Base-by-base conservation (phyloP, 1,140 invertebrate species). In the Danaus plexippus region DNA sequence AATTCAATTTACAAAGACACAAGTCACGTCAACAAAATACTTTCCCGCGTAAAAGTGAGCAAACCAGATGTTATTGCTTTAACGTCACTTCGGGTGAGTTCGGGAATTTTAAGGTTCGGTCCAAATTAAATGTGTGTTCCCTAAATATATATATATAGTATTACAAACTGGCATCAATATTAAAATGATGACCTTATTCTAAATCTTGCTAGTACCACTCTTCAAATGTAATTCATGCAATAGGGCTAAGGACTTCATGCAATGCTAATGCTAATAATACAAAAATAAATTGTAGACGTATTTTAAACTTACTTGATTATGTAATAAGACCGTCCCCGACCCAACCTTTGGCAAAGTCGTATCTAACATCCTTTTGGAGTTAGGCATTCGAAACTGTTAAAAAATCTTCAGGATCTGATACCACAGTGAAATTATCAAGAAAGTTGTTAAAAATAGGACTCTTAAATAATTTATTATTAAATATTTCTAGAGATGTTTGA, bases 281-380 rank as follows among this genome's bases (percentile, higher is more conserved):
- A 47, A 47, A 18, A 48, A 2, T n/a, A 55, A 42, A n/a, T 51
- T 22, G 11, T 43, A 49, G 40, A 15, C 41, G 18, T 2, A 22
- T 22, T 40, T 44, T 22, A 42, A 46, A 68, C 71, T 66, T 60
- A 81, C 78, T 44, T 44, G 61, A 67, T 42, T 68, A 73, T 42
- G 75, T 78, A 3, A 77, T 69, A 11, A 82, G 49, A 0, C 79
- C 75, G 44, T 82, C 71, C 2, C 77, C 78, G 18, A 79, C 59
- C 71, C 73, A 82, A 8, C 70, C 64, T 55, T 76, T 75, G 1
- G 72, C 72, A 42, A 79, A 74, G 11, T 76, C 64, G 42, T 78
- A 80, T 45, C 73, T 72, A 1, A 32, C 61, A 51, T 69, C 68
- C 47, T 79, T 79, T 55, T 77, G 57, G 9, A 77, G 43, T 44